A percentile compares a stretch with the other conserved stretches of the same genome.
These are phyloP conservation scores for Mionectes macconnelli DNA, from an alignment of 2,113 vertebrate species.

Conservation along the genomic window DNA sequence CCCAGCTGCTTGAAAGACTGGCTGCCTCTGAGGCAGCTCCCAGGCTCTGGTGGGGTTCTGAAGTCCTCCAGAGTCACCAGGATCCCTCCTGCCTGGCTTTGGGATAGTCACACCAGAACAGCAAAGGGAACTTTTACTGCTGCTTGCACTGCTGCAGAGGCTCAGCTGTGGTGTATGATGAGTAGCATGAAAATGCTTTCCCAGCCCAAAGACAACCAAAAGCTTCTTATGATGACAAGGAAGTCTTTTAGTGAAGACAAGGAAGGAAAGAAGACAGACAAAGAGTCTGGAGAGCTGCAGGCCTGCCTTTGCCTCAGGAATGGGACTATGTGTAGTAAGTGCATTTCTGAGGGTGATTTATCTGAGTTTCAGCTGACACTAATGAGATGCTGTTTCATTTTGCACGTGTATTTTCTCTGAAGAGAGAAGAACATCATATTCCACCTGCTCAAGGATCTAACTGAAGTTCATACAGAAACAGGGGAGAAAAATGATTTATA, in stretches of 20 bases:
- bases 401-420: not conserved
- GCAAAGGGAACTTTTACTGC: not conserved
- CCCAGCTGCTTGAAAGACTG: not conserved
- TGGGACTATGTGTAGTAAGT: not conserved
- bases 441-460: conserved; percentile 10
- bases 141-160: not conserved
- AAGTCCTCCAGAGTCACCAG: not conserved
- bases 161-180: not conserved
- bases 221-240: not conserved
- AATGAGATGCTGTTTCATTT: conserved; percentile 8
- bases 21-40: not conserved
- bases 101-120: not conserved
- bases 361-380: conserved; percentile 9
- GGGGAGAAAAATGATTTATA: not conserved
- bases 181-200: not conserved
- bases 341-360: not conserved
- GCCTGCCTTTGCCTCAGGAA: not conserved
- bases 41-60: not conserved
- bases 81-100: not conserved
- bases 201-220: not conserved
- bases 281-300: not conserved
- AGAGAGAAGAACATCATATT: not conserved
- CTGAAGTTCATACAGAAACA: not conserved
- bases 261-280: not conserved
- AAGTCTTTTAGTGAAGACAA: not conserved